Conservation (phyloP, 2,888 invertebrate genomes). For the Balanococcus diminutus region DNA sequence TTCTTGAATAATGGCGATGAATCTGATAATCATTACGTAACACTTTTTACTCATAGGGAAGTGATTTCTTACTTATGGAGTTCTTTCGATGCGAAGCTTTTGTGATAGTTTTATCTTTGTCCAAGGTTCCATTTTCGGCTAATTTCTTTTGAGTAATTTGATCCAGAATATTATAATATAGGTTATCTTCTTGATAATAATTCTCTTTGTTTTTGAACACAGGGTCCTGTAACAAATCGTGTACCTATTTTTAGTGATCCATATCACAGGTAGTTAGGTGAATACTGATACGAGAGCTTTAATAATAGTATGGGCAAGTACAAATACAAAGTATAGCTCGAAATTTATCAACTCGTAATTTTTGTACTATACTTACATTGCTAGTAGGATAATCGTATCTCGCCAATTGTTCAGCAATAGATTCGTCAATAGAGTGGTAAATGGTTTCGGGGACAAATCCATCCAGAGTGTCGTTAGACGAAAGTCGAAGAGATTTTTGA, state of each 20-base stretch:
- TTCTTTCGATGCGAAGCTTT: not conserved
- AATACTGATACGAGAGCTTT: no score
- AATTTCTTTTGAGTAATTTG: slow-evolving; percentile 18
- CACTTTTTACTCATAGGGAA: no score
- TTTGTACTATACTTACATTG: slow-evolving; percentile 51
- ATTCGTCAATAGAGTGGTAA: slow-evolving; percentile 58
- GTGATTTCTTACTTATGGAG: not conserved
- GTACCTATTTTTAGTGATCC: no score
- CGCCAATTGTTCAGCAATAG: slow-evolving; percentile 54
- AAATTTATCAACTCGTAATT: no score
- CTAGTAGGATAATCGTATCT: slow-evolving; percentile 52
- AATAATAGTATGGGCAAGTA: no score
- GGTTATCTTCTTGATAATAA: slow-evolving; percentile 48
- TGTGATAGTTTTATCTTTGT: slow-evolving; percentile 13
- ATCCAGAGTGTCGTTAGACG: not conserved
- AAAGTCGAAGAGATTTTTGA: not conserved
- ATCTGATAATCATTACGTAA: no score
- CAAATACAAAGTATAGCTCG: no score
- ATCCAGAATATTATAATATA: slow-evolving; percentile 48
- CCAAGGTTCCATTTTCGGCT: not conserved
- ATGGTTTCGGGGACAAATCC: slow-evolving; percentile 56
- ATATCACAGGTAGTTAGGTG: no score
- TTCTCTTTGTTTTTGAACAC: slow-evolving; percentile 48
- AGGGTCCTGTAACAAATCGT: slow-evolving; percentile 39
- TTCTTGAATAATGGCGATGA: no score